Evolutionary conservation across 2,113 vertebrate genomes (phyloP), one percentile per base, ranked within the genome.

Genomic region (Atractosteus spatula): DNA sequence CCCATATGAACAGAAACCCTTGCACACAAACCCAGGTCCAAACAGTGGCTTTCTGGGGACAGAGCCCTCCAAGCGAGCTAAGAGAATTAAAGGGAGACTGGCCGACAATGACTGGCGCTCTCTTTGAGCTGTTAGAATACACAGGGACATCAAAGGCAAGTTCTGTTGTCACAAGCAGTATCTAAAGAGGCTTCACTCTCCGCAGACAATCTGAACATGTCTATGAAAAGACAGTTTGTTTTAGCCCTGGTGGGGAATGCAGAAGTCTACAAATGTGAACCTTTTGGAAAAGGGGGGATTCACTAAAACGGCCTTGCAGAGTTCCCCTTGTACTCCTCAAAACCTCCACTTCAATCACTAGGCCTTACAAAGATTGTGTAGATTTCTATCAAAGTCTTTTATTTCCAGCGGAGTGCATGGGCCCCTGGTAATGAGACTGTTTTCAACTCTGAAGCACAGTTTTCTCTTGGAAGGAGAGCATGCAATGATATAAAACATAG

Each of bases 401-500:
- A 59, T 56, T 42, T 41, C 17, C 51, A 17, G 29, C 14, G 42
- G 41, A 44, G 29, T 55, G 2, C 47, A 51, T 51, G 47, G 47
- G 47, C 47, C 47, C 47, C 47, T 51, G 47, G 10, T 51, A 51
- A 51, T 51, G 5, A 16, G 51, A 55, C 5, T 77, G 79, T 69
- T 73, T 54, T 67, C 78, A 74, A 80, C 76, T 73, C 74, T 73
- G 70, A 79, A 80, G 70, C 71, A 42, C 73, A 74, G 75, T 80
- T 82, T 74, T 62, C 73, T 78, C 76, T 78, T 79, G 76, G 74
- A 81, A 76, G 79, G 81, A 67, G 73, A 74, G 71, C 75, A 70
- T 72, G 75, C 73, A 71, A 69, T 81, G 78, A 81, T 65, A 74
- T 72, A 74, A 70, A 83, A 80, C 81, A 78, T 83, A 81, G 80